Percentiles rank a stretch among this genome's conserved stretches.
phyloP scores from a whole-genome alignment of 2,888 invertebrate genomes.

The Acleris sparsana region DNA sequence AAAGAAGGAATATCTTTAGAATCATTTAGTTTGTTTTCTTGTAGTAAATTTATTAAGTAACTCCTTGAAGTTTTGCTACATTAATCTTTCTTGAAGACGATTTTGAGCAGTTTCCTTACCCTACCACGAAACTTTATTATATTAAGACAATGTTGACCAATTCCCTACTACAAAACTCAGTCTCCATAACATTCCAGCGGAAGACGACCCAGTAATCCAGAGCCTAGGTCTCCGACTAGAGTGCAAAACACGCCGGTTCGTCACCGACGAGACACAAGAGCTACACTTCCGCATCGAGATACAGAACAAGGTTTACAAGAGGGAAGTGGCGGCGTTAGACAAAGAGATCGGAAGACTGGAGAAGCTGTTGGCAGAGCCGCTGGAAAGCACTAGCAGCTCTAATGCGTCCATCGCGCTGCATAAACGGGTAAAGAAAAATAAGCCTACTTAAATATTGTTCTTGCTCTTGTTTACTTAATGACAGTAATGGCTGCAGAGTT shows the following conservation, averaged over 20 bases:
- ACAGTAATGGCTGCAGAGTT: too few species aligned
- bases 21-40: too few species aligned
- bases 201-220: conserved; percentile 92
- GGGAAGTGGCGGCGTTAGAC: conserved; percentile 91
- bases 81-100: too few species aligned
- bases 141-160: too few species aligned
- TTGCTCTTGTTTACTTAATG: too few species aligned
- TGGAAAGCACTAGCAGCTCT: conserved; percentile 83
- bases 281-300: conserved; percentile 94
- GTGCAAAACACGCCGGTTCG: conserved; percentile 93
- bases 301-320: conserved; percentile 94
- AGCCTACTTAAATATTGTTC: too few species aligned
- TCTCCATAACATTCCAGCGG: conserved; percentile 70
- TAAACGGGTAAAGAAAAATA: conserved; percentile 50
- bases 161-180: too few species aligned
- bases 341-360: conserved; percentile 90
- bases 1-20: too few species aligned
- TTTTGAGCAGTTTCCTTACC: too few species aligned
- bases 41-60: too few species aligned
- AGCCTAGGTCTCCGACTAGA: conserved; percentile 95
- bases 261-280: conserved; percentile 92
- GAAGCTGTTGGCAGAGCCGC: conserved; percentile 85
- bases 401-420: conserved; percentile 75
- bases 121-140: too few species aligned
- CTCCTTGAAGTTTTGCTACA: too few species aligned